phyloP scores from a whole-genome alignment of 2,113 vertebrate species.

The Lophochroa leadbeateri region DNA sequence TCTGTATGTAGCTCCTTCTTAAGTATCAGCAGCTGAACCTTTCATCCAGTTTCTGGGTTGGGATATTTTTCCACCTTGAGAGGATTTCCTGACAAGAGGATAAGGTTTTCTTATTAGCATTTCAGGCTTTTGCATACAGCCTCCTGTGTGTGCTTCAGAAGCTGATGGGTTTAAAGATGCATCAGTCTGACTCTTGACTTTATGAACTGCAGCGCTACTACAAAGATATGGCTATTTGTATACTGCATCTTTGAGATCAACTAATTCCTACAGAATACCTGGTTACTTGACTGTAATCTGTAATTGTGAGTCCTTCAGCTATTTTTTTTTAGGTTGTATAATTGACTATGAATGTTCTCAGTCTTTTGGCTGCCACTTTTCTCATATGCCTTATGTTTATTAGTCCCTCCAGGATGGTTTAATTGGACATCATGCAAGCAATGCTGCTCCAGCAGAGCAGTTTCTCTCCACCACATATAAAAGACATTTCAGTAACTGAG shows the following conservation, averaged over 20 bases:
- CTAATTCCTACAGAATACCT: neutral
- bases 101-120: neutral
- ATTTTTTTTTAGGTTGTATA: neutral
- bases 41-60: neutral
- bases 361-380: neutral
- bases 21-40: neutral
- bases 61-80: neutral
- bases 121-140: neutral
- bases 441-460: no score
- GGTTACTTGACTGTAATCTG: neutral
- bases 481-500: no score
- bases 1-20: neutral
- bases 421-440: no score
- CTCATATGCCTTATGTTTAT: neutral
- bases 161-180: neutral
- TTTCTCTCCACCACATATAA: no score
- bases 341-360: neutral
- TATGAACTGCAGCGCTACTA: accelerated
- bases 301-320: neutral
- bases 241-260: neutral
- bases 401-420: neutral
- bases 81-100: neutral
- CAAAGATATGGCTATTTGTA: neutral
- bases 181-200: neutral
- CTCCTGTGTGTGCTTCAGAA: neutral